These are phyloP conservation scores for Ennomos fuscantarius DNA, from an alignment of 2,888 invertebrate species.

Conservation along the genomic window DNA sequence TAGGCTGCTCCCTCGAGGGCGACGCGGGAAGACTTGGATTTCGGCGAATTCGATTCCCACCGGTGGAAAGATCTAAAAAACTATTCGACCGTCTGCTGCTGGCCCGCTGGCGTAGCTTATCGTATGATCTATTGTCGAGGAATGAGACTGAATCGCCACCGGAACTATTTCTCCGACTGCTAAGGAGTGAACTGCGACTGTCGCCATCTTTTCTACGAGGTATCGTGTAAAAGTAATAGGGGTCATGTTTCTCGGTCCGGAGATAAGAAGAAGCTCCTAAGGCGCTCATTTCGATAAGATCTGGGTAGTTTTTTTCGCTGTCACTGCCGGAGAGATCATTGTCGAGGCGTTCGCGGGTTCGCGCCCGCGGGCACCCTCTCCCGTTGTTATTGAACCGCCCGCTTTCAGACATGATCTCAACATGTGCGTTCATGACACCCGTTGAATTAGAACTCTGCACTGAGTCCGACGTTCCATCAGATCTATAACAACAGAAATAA, in stretches of 20 bases:
- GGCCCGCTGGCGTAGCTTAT: conserved; percentile 62
- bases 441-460: conserved; percentile 85
- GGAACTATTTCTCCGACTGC: conserved; percentile 90
- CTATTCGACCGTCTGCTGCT: conserved; percentile 87
- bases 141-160: conserved; percentile 87
- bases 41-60: conserved; percentile 68
- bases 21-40: conserved; percentile 88
- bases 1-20: conserved; percentile 82
- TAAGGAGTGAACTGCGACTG: conserved; percentile 90
- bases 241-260: conserved; percentile 73
- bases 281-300: conserved; percentile 82
- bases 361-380: conserved; percentile 68
- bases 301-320: conserved; percentile 84
- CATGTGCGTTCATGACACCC: conserved; percentile 69
- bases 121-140: conserved; percentile 65
- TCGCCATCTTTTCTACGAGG: conserved; percentile 87
- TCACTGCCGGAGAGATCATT: conserved; percentile 81
- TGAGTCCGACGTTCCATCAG: conserved; percentile 78
- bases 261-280: conserved; percentile 71
- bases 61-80: conserved; percentile 88
- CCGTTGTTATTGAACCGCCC: conserved; percentile 74
- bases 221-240: conserved; percentile 88
- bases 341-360: conserved; percentile 72
- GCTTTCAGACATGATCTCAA: conserved; percentile 68
- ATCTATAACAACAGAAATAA: conserved; percentile 60